Base-by-base conservation (phyloP, 2,113 vertebrate species). In the Propithecus coquereli region DNA sequence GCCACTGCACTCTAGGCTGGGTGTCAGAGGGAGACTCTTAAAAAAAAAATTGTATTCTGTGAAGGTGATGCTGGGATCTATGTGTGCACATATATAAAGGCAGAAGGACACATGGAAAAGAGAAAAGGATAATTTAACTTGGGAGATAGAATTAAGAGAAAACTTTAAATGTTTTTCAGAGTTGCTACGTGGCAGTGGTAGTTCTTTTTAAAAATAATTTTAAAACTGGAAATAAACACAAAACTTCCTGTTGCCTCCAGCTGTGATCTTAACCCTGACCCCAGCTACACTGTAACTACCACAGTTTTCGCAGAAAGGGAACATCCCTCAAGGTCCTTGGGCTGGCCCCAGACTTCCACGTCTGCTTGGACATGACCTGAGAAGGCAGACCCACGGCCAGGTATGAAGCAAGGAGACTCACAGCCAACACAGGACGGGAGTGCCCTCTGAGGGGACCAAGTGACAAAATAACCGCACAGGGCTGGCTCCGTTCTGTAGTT, bases 211-310 rank as follows among this genome's bases (percentile, higher is more conserved):
- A 34, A 91, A 77, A 34, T 11, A 45, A 3, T 18, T 57, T 71
- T 73, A 43, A 63, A 94, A 54, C 50, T 47, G 25, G 61, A 83
- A 87, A 94, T 87, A 94, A 92, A 86, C 88, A 96, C n/a, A 65
- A 40, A 52, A 83, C 92, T 61, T 94, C 68, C 92, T 59, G 63
- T 40, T 83, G 81, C 70, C 81, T 74, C 87, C 76, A 91, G 87
- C 83, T 37, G 77, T 37, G 93, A 80, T 66, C n/a, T 30, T 34
- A 40, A n/a, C 73, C 43, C 52, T 66, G 87, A 63, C 80, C 52
- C 16, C 8, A 6, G 82, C 59, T 74, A 22, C 66, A 81, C 43
- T 5, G 11, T 4, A 65, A 50, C 3, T 6, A 34, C 14, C 63
- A 47, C 1, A 12, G 45, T 68, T 85, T 91, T 65, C 83, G 66